These are phyloP conservation scores for Tetrao urogallus DNA, from an alignment of 2,113 vertebrate genomes.

Conservation along the genomic window DNA sequence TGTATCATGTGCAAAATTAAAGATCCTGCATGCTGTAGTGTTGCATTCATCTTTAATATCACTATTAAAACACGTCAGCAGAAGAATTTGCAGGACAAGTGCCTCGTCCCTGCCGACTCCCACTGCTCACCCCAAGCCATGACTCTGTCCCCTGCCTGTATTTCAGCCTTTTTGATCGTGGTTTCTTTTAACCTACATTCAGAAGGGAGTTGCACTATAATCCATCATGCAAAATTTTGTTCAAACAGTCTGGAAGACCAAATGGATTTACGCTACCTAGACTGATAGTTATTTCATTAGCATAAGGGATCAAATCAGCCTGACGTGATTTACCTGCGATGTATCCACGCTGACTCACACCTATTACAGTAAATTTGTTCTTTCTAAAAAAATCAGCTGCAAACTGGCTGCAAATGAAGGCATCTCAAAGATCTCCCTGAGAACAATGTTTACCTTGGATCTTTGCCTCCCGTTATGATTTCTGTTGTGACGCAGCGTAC, in stretches of 20 bases:
- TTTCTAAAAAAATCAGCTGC: background rate
- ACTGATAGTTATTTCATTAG: slow-evolving; percentile 56
- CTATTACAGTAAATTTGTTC: background rate
- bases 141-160: background rate
- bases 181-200: slow-evolving; percentile 46
- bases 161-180: background rate
- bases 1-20: slow-evolving; percentile 29
- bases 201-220: slow-evolving; percentile 13
- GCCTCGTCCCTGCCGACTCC: background rate
- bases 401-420: background rate
- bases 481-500: background rate
- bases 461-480: background rate
- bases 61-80: background rate
- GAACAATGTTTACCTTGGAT: background rate
- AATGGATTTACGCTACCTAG: slow-evolving; percentile 17
- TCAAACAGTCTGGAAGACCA: slow-evolving; percentile 2
- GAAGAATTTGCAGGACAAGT: background rate
- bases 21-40: background rate
- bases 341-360: slow-evolving; percentile 13
- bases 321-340: slow-evolving; percentile 44
- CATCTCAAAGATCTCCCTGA: background rate
- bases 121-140: background rate
- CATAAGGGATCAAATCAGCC: slow-evolving; percentile 51
- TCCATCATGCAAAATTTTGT: slow-evolving; percentile 7
- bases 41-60: background rate